A percentile compares a stretch with the other conserved stretches of the same genome.
These are phyloP conservation scores for Paramormyrops kingsleyae DNA, from an alignment of 2,113 vertebrate genomes.

Conservation along the genomic window DNA sequence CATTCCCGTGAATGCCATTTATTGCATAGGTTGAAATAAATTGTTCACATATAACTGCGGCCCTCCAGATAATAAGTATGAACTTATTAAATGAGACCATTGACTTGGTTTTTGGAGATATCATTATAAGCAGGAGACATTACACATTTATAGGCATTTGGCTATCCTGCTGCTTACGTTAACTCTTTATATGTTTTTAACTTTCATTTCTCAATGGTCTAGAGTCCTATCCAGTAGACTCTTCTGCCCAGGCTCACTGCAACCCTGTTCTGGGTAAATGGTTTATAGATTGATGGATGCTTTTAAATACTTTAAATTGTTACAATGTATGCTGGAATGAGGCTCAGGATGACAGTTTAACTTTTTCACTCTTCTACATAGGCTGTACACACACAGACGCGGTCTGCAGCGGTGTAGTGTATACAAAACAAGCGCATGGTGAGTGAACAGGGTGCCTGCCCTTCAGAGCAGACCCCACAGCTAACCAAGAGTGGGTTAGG, in stretches of 20 bases:
- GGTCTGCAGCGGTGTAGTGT: background rate
- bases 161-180: background rate
- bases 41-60: conserved; percentile 2
- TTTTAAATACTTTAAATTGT: background rate
- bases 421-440: no score
- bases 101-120: background rate
- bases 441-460: background rate
- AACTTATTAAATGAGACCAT: conserved; percentile 14
- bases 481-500: background rate
- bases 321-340: background rate
- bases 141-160: background rate
- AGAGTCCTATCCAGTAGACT: background rate
- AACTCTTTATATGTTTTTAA: background rate
- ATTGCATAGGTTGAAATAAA: background rate
- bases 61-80: background rate
- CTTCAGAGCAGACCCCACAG: background rate
- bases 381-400: no score
- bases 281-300: background rate
- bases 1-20: background rate
- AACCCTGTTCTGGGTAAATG: background rate
- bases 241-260: background rate
- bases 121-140: background rate
- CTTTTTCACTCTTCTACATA: background rate
- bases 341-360: background rate
- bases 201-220: background rate